Conservation (phyloP, 2,888 invertebrate species). For the Amphimallon solstitiale region DNA sequence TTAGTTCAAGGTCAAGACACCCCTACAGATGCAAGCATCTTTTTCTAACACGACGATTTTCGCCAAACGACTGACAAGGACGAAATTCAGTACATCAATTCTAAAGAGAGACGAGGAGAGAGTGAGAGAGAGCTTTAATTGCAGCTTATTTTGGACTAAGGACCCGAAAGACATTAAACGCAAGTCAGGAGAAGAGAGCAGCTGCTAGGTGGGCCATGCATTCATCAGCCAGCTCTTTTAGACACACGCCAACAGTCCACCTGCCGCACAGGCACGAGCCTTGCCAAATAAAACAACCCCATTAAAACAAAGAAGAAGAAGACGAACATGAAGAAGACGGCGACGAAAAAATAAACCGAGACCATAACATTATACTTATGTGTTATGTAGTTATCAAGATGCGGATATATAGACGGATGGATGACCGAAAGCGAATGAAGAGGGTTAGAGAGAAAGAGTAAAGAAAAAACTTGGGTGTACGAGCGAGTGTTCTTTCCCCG, state of each 20-base stretch:
- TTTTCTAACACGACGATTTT: constrained; percentile 28
- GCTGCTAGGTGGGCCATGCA: constrained; percentile 49
- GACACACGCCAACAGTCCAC: constrained; percentile 66
- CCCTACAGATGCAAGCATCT: constrained; percentile 52
- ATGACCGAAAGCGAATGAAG: constrained; percentile 21
- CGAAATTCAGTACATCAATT: constrained; percentile 23
- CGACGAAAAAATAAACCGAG: constrained; percentile 36
- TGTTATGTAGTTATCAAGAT: constrained; percentile 31
- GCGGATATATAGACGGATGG: constrained; percentile 21
- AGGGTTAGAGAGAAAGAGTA: constrained; percentile 28
- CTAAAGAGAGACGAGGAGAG: constrained; percentile 27
- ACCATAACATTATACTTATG: constrained; percentile 35
- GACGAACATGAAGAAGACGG: constrained; percentile 18
- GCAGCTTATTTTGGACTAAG: constrained; percentile 47
- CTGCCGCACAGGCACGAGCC: constrained; percentile 53
- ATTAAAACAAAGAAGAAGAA: constrained; percentile 35
- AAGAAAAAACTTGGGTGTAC: constrained; percentile 11
- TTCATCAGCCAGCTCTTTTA: constrained; percentile 56
- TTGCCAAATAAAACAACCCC: constrained; percentile 53
- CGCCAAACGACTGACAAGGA: constrained; percentile 19
- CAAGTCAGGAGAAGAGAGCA: constrained; percentile 46
- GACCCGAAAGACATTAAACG: constrained; percentile 42
- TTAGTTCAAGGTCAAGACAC: constrained; percentile 60
- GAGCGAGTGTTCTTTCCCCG: constrained; percentile 25
- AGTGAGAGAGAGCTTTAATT: constrained; percentile 50